Conservation (phyloP, 2,797 vertebrate genomes). For the Lycodopsis pacificus region DNA sequence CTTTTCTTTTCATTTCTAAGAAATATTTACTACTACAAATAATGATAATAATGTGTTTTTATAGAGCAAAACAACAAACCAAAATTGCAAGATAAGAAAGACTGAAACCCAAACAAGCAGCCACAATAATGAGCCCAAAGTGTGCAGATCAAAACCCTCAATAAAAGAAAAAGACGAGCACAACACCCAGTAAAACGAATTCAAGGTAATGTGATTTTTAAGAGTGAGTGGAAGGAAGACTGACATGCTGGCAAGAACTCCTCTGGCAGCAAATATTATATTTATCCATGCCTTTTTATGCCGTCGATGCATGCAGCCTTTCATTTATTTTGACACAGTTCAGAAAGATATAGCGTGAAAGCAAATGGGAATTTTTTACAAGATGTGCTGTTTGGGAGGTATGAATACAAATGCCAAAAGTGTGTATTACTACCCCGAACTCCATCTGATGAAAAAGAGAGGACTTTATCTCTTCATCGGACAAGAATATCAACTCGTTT, state of each 20-base stretch:
- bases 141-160: neutral
- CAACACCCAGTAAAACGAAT: neutral
- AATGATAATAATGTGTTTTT: neutral
- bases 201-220: neutral
- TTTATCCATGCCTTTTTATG: conserved; percentile 38
- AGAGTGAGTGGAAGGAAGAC: neutral
- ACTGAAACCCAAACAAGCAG: neutral
- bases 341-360: neutral
- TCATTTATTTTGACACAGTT: conserved; percentile 19
- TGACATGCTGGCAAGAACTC: conserved; percentile 19
- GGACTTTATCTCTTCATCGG: neutral
- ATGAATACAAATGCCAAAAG: neutral
- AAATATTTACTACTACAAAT: neutral
- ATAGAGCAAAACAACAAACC: neutral
- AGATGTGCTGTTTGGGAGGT: neutral
- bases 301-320: conserved; percentile 7
- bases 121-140: neutral
- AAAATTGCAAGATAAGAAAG: conserved; percentile 1
- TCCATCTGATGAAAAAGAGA: neutral
- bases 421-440: neutral
- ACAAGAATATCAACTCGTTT: neutral
- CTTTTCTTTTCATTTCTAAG: neutral
- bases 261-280: conserved; percentile 18
- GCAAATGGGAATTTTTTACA: conserved; percentile 8
- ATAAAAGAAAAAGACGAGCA: neutral